phyloP scores from a whole-genome alignment of 2,113 vertebrate species.

The Charadrius vociferus region DNA sequence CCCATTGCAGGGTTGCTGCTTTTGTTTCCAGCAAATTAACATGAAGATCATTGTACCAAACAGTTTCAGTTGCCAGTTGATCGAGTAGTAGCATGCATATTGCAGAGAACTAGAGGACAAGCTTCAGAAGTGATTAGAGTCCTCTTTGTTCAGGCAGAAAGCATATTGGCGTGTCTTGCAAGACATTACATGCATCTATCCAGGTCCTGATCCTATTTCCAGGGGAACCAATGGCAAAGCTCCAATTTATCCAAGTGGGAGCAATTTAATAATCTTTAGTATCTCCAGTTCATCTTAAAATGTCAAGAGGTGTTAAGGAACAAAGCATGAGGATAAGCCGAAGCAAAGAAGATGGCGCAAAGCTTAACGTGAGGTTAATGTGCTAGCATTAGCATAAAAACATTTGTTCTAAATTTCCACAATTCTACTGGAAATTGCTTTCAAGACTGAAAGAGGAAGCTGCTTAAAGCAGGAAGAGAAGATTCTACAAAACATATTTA shows the following conservation, averaged over 20 bases:
- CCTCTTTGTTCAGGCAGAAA: background rate
- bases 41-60: background rate
- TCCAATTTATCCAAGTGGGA: background rate
- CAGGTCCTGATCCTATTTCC: background rate
- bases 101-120: background rate
- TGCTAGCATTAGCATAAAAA: background rate
- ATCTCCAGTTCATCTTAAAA: background rate
- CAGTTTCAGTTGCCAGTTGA: constrained; percentile 20
- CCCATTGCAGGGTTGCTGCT: background rate
- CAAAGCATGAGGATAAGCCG: background rate
- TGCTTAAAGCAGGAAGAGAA: background rate
- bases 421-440: background rate
- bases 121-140: background rate
- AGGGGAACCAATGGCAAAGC: background rate
- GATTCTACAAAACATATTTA: background rate
- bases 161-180: background rate
- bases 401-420: background rate
- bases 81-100: background rate
- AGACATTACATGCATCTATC: background rate
- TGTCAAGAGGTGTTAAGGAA: background rate
- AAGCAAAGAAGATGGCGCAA: background rate
- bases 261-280: background rate
- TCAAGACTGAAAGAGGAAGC: background rate
- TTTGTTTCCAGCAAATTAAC: constrained; percentile 43
- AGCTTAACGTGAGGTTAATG: background rate